Conservation (phyloP, 2,888 invertebrate genomes). For the Tenthredo livida region DNA sequence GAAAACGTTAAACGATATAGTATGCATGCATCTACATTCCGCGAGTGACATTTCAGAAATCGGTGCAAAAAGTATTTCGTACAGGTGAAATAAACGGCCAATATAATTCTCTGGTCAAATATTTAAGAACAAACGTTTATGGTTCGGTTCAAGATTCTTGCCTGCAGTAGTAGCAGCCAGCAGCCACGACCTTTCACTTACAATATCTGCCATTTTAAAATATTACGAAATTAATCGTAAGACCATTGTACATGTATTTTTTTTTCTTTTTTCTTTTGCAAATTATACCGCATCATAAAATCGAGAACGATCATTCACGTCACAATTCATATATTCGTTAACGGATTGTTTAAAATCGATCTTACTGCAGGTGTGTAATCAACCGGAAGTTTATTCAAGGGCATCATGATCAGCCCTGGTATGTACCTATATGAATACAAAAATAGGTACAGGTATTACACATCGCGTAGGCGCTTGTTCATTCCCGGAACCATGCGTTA, state of each 20-base stretch:
- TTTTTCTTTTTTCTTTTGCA: background rate
- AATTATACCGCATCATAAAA: background rate
- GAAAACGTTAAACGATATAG: background rate
- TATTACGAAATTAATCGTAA: background rate
- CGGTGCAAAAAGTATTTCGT: background rate
- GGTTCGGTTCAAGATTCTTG: background rate
- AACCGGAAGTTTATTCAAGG: slow-evolving; percentile 6
- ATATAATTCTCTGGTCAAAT: background rate
- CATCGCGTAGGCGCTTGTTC: background rate
- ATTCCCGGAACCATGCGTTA: background rate
- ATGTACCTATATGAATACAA: background rate
- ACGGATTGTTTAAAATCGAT: background rate
- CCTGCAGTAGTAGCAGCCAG: background rate
- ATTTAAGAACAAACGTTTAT: background rate
- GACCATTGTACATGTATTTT: background rate
- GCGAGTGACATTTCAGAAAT: background rate
- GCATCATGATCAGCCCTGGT: background rate
- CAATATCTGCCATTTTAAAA: background rate
- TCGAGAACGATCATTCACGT: background rate
- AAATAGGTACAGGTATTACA: slow-evolving; percentile 3
- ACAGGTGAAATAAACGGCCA: background rate
- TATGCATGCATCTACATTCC: background rate
- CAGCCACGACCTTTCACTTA: background rate
- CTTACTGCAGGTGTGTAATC: background rate
- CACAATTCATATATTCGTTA: background rate